These are phyloP conservation scores for Crotophaga sulcirostris DNA, from an alignment of 2,113 vertebrate genomes.

Conservation along the genomic window DNA sequence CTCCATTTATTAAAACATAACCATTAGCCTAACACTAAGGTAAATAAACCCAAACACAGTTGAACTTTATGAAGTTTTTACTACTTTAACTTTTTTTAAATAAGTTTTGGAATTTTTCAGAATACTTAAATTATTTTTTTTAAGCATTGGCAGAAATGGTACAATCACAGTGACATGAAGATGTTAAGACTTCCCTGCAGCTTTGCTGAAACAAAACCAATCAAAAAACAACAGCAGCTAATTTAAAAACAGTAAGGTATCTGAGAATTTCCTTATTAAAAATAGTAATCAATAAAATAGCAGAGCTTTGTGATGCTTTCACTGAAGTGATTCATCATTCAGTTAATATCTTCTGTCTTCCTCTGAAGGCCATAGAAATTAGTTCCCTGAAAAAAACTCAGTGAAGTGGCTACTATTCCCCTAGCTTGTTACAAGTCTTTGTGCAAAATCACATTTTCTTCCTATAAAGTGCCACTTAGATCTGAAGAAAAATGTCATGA, in stretches of 20 bases:
- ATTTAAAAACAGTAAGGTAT: slow-evolving; percentile 62
- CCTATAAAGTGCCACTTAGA: not conserved
- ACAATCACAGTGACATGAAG: not conserved
- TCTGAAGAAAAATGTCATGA: not conserved
- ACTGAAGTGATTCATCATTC: slow-evolving; percentile 23
- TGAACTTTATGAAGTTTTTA: not conserved
- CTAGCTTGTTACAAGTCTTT: not conserved
- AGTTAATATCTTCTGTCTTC: slow-evolving; percentile 55
- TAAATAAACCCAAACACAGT: not conserved
- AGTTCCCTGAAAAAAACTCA: not conserved
- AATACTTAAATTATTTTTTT: not conserved
- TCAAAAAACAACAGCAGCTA: slow-evolving; percentile 55
- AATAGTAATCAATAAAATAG: slow-evolving; percentile 14
- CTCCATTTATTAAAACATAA: not conserved
- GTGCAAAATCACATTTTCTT: not conserved
- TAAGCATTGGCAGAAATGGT: not conserved
- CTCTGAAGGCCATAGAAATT: slow-evolving; percentile 42
- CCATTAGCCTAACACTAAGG: not conserved
- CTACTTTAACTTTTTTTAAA: not conserved
- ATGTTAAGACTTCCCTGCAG: not conserved
- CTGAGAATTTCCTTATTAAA: slow-evolving; percentile 65
- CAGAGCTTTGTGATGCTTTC: not conserved
- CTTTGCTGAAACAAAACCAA: slow-evolving; percentile 56
- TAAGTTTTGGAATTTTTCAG: not conserved
- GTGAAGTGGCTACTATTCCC: slow-evolving; percentile 2